These are phyloP conservation scores for Hylyphantes graminicola DNA, from an alignment of 1,140 invertebrate genomes.

Conservation along the genomic window DNA sequence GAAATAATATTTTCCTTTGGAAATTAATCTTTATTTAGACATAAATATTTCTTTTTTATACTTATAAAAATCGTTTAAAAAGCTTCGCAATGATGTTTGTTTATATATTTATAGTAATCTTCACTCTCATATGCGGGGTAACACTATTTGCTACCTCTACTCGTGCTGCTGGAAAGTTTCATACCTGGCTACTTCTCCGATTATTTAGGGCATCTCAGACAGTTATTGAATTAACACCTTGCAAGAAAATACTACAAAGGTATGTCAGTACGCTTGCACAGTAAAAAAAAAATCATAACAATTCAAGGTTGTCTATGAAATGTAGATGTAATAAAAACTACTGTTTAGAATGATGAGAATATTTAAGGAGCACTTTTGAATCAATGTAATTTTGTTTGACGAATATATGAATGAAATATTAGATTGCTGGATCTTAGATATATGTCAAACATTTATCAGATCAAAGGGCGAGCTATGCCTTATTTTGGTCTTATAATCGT, in stretches of 20 bases:
- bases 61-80: not conserved
- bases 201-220: conserved; percentile 74
- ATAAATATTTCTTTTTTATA: not conserved
- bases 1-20: not conserved
- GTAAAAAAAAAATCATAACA: too few species aligned
- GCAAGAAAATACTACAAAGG: conserved; percentile 71
- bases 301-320: too few species aligned
- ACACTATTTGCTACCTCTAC: conserved; percentile 58
- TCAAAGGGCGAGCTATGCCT: too few species aligned
- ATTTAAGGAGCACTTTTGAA: too few species aligned
- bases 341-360: too few species aligned
- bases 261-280: conserved; percentile 60
- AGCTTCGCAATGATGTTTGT: not conserved
- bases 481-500: too few species aligned
- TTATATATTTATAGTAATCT: not conserved
- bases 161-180: conserved; percentile 74
- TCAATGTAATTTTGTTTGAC: too few species aligned
- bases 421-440: too few species aligned
- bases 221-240: conserved; percentile 74
- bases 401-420: too few species aligned
- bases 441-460: too few species aligned
- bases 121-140: conserved; percentile 14
- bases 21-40: not conserved
- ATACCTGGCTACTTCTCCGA: conserved; percentile 74
- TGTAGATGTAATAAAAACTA: too few species aligned